Conservation (phyloP, 2,113 vertebrate species). For the Lipophrys pholis region DNA sequence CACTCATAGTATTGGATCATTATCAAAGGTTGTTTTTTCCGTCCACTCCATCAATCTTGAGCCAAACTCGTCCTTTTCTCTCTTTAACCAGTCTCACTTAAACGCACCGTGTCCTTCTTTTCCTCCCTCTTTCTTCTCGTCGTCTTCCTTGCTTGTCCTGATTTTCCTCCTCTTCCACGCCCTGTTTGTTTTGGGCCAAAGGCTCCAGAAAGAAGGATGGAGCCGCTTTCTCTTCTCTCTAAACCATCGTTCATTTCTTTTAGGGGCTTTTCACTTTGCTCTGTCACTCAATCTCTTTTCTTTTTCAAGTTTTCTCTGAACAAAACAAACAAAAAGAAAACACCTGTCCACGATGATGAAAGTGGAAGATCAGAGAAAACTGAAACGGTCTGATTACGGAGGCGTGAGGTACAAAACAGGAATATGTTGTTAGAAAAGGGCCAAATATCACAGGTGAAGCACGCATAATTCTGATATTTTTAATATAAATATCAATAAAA, state of each 20-base stretch:
- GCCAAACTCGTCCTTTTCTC: conserved; percentile 54
- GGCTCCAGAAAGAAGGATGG: conserved; percentile 82
- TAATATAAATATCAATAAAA: too few species aligned
- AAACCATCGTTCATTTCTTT: conserved; percentile 40
- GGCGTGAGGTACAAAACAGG: too few species aligned
- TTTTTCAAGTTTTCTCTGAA: not conserved
- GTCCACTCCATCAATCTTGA: too few species aligned
- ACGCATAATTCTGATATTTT: too few species aligned
- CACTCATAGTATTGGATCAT: too few species aligned
- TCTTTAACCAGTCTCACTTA: conserved; percentile 70
- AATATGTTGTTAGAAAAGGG: too few species aligned
- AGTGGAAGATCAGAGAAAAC: too few species aligned
- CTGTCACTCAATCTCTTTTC: conserved; percentile 80
- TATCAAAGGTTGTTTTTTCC: too few species aligned
- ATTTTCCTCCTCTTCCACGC: conserved; percentile 80
- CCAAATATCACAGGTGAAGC: too few species aligned
- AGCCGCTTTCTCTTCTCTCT: conserved; percentile 85
- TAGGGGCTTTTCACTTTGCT: conserved; percentile 81
- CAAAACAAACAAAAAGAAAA: too few species aligned
- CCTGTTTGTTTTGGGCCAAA: conserved; percentile 91
- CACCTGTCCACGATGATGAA: too few species aligned
- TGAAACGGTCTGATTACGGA: too few species aligned
- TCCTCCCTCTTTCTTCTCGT: conserved; percentile 64
- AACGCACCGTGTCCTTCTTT: conserved; percentile 87
- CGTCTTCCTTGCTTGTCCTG: conserved; percentile 74